Evolutionary conservation across 2,113 vertebrate species (phyloP).

Genomic region (Ramphastos sulfuratus): DNA sequence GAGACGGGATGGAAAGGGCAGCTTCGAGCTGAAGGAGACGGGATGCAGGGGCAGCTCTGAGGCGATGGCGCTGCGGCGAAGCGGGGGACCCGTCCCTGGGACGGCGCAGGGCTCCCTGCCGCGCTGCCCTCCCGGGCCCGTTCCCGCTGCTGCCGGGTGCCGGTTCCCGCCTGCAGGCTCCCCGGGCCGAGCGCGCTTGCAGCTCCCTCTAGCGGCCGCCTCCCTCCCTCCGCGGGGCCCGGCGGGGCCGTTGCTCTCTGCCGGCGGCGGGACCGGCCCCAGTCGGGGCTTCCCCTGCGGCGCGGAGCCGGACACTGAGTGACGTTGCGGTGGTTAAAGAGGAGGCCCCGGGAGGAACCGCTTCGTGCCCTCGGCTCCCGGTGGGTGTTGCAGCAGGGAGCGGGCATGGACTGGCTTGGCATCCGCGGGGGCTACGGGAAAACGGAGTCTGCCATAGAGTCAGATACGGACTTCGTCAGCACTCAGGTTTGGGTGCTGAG

Average conservation of each 20-base stretch:
- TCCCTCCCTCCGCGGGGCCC: neutral
- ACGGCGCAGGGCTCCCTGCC: neutral
- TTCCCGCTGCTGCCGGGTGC: neutral
- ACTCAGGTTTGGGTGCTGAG: neutral
- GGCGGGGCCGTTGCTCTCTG: neutral
- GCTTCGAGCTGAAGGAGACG: neutral
- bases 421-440: neutral
- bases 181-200: neutral
- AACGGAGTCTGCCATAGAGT: too few species aligned
- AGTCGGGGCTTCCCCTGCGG: neutral
- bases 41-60: neutral
- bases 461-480: too few species aligned
- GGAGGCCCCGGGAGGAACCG: neutral
- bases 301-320: neutral
- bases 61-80: fast-evolving
- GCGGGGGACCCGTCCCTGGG: neutral
- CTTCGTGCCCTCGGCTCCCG: neutral
- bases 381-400: neutral
- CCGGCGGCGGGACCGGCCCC: neutral
- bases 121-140: neutral
- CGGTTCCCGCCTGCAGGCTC: neutral
- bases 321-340: neutral
- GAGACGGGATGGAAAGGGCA: fast-evolving
- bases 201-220: neutral
- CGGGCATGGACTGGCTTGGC: neutral